Base-by-base conservation (phyloP, 2,888 invertebrate species). In the Choreutis nemorana region DNA sequence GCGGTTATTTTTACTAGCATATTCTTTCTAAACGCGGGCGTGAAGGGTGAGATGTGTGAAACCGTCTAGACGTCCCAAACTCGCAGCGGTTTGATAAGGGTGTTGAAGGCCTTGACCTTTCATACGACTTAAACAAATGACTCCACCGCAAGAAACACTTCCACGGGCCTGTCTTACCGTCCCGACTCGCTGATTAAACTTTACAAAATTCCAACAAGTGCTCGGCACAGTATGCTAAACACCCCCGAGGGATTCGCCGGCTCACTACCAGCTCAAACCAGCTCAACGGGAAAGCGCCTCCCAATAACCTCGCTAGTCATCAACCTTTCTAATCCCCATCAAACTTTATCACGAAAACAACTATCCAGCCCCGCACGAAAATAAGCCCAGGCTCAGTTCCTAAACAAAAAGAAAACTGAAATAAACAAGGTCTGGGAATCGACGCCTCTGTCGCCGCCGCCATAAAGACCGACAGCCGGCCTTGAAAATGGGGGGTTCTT, bases 341-440 rank as follows among this genome's bases (percentile, higher is more conserved):
- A 50, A 51, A 42, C 36, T 35, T 48, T 48, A 50, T 49, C 51
- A 52, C 55, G 52, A 59, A 54, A 62, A 66, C 64, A 61, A 62
- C 41, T 49, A 44, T 57, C 59, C 50, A 54, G 65, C 60, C 62
- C 51, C 55, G 57, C 53, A 68, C 72, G 48, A 68, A 75, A 75
- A 72, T 72, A 73, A 75, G 72, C 66, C 62, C 62, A 68, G 70
- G 60, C n/a, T n/a, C 62, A 58, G 72, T 77, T 75, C 65, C 72
- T 66, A 77, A 77, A 77, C 75, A 78, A 75, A 75, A 77, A 75
- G 73, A 72, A n/a, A 78, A 75, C 67, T 73, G 72, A 73, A 77
- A 78, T 73, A 78, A 78, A 79, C 79, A 80, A 78, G 77, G 77
- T 77, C 75, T 77, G 65, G 50, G 73, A 77, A 73, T 78, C 77